Conservation (phyloP, 2,888 invertebrate species). For the Tetheella fluctuosa region DNA sequence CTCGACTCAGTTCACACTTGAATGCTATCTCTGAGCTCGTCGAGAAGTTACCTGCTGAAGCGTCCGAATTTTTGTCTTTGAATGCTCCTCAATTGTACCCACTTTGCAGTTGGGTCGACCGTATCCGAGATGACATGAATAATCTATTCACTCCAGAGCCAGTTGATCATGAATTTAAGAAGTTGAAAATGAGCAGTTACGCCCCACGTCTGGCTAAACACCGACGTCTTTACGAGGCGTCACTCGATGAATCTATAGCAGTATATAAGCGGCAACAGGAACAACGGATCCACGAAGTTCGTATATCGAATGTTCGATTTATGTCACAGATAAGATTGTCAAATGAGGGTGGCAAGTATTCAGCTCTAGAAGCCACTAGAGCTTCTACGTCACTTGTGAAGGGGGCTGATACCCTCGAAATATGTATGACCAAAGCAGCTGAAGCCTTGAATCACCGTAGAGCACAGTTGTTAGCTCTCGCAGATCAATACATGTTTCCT, state of each 20-base stretch:
- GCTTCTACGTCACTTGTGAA: conserved; percentile 47
- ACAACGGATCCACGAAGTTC: conserved; percentile 59
- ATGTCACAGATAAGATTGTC: conserved; percentile 58
- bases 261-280: conserved; percentile 49
- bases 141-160: conserved; percentile 38
- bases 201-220: conserved; percentile 57
- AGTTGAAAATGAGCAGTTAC: conserved; percentile 67
- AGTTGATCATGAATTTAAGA: conserved; percentile 51
- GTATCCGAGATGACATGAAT: conserved; percentile 49
- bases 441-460: conserved; percentile 56
- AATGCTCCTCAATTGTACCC: conserved; percentile 62
- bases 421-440: conserved; percentile 40
- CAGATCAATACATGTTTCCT: conserved; percentile 52
- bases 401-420: conserved; percentile 60
- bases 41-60: conserved; percentile 50
- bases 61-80: conserved; percentile 48
- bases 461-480: conserved; percentile 47
- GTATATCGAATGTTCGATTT: conserved; percentile 67
- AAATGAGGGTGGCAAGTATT: conserved; percentile 61
- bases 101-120: conserved; percentile 50
- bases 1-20: conserved; percentile 61
- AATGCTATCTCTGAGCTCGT: conserved; percentile 56
- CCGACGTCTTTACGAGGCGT: conserved; percentile 56
- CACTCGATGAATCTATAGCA: conserved; percentile 48
- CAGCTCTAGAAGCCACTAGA: conserved; percentile 57